These are phyloP conservation scores for Bujurquina vittata DNA, from an alignment of 2,113 vertebrate genomes.

Conservation along the genomic window DNA sequence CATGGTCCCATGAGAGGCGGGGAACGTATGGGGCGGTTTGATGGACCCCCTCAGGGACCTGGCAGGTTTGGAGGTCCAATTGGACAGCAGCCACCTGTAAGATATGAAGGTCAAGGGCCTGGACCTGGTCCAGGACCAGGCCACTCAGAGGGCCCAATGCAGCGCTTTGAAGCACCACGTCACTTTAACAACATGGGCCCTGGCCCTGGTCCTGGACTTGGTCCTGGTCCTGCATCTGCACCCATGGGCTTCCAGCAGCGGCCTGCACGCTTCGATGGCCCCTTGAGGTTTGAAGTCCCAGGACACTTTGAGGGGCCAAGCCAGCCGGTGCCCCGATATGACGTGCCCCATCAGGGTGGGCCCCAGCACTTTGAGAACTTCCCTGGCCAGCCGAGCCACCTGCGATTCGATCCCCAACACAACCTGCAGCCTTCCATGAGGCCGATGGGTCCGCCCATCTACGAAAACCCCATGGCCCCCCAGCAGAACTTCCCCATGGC, in stretches of 20 bases:
- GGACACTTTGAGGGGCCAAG: slow-evolving; percentile 84
- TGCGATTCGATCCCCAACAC: slow-evolving; percentile 73
- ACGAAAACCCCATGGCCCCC: slow-evolving; percentile 80
- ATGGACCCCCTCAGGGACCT: slow-evolving; percentile 67
- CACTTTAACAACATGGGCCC: slow-evolving; percentile 52
- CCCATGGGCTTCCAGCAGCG: slow-evolving; percentile 68
- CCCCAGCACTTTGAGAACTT: slow-evolving; percentile 82
- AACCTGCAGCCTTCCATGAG: slow-evolving; percentile 79
- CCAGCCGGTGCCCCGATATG: slow-evolving; percentile 85
- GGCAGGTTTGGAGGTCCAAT: slow-evolving; percentile 84
- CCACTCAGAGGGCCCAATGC: slow-evolving; percentile 75
- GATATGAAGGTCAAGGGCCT: slow-evolving; percentile 66
- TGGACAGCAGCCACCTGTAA: slow-evolving; percentile 72
- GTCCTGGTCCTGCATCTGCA: background rate
- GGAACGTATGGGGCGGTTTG: slow-evolving; percentile 78
- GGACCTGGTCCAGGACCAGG: slow-evolving; percentile 20
- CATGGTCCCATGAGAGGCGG: slow-evolving; percentile 74
- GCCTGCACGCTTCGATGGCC: slow-evolving; percentile 52
- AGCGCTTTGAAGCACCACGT: slow-evolving; percentile 48
- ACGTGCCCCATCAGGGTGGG: slow-evolving; percentile 78
- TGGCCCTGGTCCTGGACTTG: no score
- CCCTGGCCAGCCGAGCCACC: slow-evolving; percentile 81
- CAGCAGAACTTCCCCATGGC: slow-evolving; percentile 81
- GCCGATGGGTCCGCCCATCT: slow-evolving; percentile 79
- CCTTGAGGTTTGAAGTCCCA: slow-evolving; percentile 80